Evolutionary conservation across 2,113 vertebrate species (phyloP), one percentile per base, ranked within the genome.

Genomic region (Crotalus horridus): DNA sequence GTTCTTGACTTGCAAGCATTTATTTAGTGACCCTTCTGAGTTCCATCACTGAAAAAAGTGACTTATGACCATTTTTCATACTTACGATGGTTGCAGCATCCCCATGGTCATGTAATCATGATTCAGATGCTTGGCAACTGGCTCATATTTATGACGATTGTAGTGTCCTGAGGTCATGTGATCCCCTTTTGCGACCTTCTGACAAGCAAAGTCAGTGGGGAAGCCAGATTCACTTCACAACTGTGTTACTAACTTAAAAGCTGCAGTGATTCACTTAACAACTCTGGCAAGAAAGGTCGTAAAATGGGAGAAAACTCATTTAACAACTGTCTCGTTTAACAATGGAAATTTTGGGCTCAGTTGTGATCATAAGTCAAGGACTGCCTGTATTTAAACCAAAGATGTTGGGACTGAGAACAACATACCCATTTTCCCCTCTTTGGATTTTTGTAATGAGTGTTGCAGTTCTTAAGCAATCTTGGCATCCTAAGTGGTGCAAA

Each of bases 111-210:
- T n/a, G 11, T 64, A 26, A 69, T 69, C 61, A 69, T n/a, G 2
- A 69, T 13, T 69, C 26, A 69, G 61, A n/a, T 13, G 61, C 29
- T 69, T 69, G 29, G 61, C 11, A 69, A 69, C 61, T 11, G 29
- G 4, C 4, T n/a, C 29, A 2, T n/a, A 69, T 69, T 64, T 64
- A 29, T 29, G 59, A 64, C 10, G 0, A 26, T 64, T 64, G 61
- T 9, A 51, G 48, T 9, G 1, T 51, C 8, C 61, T 0, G 0
- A 12, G 11, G 4, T 69, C 61, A n/a, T 1, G 1, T n/a, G 4
- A 69, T n/a, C 29, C 12, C 12, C 29, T 69, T 33, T 33, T 33
- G 29, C 29, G 12, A n/a, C 12, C 64, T 6, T 69, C 64, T 69
- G 5, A 69, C n/a, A 33, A 69, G 13, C 64, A 69, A 33, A 69